Conservation (phyloP, 1,140 invertebrate genomes). For the Heliconius himera region DNA sequence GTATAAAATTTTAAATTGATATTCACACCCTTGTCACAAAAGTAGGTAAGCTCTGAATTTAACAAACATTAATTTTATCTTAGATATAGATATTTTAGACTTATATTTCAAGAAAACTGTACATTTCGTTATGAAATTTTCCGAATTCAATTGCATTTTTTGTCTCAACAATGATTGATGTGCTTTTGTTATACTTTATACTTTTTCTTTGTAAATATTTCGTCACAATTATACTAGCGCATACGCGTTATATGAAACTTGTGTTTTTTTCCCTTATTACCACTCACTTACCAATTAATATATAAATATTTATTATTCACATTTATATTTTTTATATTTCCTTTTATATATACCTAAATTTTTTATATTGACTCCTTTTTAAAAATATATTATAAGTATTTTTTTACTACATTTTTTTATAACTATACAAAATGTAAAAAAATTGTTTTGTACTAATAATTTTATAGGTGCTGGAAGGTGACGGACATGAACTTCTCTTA, state of each 20-base stretch:
- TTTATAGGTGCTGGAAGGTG: too few species aligned
- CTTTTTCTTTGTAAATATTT: slow-evolving; percentile 79
- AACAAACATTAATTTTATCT: slow-evolving; percentile 35
- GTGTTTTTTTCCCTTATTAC: slow-evolving; percentile 18
- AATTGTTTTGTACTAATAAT: too few species aligned
- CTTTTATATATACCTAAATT: too few species aligned
- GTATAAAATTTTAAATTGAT: neutral
- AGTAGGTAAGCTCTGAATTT: slow-evolving; percentile 49
- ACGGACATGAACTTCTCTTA: too few species aligned
- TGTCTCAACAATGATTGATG: slow-evolving; percentile 62
- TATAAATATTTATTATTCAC: neutral
- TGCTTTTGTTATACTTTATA: slow-evolving; percentile 78
- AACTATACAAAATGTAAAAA: too few species aligned
- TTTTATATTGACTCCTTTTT: too few species aligned
- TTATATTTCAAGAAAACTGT: slow-evolving; percentile 35
- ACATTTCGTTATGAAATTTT: slow-evolving; percentile 31
- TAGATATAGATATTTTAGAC: slow-evolving; percentile 37
- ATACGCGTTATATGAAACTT: slow-evolving; percentile 56
- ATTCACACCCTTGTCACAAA: slow-evolving; percentile 21
- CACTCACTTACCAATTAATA: neutral
- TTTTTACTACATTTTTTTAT: too few species aligned
- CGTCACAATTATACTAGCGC: slow-evolving; percentile 73
- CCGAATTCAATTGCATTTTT: slow-evolving; percentile 62
- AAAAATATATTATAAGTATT: too few species aligned
- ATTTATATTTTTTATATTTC: neutral